Base-by-base conservation (phyloP, 1,140 invertebrate species). In the Papilio xuthus region DNA sequence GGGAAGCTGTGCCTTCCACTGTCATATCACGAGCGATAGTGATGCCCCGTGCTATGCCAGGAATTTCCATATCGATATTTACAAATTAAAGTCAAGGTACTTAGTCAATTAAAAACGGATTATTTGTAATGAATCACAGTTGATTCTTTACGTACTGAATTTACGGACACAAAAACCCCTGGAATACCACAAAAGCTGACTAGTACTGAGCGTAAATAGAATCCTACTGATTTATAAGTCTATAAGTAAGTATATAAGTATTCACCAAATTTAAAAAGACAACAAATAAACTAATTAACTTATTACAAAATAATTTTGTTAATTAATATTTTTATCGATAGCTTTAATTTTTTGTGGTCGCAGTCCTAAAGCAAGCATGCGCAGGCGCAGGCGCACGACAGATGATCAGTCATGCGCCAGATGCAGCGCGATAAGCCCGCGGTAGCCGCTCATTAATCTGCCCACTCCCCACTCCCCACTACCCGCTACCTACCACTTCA, bases 371-470 rank as follows among this genome's bases (percentile, higher is more conserved):
- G 72, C 75, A 44, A 53, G 50, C 50, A 20, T 8, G 50, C 79
- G 82, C 85, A 88, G 83, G 90, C 90, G 92, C 92, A 89, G 84
- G 89, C 89, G 88, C 90, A 92, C 89, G 92, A 93, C 92, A 93
- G 92, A 93, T 92, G 91, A 93, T 93, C 92, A 93, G 89, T 93
- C 92, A 93, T 93, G 90, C 88, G 89, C 91, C 87, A 88, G 92
- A 93, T 93, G 92, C 88, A 86, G 88, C 84, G 84, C 87, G 92
- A 93, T 93, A 93, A 93, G 91, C 86, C 84, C 81, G 89, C 92
- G 88, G 92, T 93, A 93, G 92, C 92, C 90, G 86, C 91, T 93
- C 92, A 93, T 93, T 93, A 93, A 93, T 93, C 91, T 93, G 85
- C 90, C 91, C 85, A 86, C 88, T 89, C 90, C 88, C 84, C 85